phyloP scores from a whole-genome alignment of 2,797 vertebrate genomes.

The Pipistrellus nathusii region DNA sequence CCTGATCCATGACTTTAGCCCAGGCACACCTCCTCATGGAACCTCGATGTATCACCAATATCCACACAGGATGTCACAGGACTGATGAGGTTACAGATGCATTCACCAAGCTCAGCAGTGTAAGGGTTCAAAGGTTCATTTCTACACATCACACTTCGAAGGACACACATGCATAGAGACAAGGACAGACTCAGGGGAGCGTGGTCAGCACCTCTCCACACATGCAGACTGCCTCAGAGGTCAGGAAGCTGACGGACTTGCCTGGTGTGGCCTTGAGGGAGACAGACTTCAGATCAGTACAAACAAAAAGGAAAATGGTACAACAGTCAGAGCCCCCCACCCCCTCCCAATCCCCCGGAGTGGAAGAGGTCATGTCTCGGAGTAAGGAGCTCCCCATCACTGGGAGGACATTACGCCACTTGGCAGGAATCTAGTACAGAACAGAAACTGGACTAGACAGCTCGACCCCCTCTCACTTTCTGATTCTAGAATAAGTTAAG shows the following conservation, averaged over 20 bases:
- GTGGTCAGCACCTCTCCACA: neutral
- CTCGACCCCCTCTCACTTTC: neutral
- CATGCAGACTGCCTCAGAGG: neutral
- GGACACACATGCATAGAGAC: neutral
- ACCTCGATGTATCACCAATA: neutral
- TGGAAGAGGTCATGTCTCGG: neutral
- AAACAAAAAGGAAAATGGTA: neutral
- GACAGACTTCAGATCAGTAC: neutral
- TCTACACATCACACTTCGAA: neutral
- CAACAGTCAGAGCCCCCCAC: rapidly evolving
- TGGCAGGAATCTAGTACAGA: neutral
- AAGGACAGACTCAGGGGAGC: neutral
- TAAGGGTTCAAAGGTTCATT: neutral
- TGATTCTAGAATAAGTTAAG: neutral
- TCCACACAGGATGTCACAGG: neutral
- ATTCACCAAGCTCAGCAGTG: neutral
- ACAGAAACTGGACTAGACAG: neutral
- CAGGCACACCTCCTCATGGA: neutral
- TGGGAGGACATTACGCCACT: neutral
- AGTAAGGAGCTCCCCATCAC: neutral
- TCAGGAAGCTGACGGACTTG: neutral
- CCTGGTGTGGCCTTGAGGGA: neutral
- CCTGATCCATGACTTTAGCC: neutral
- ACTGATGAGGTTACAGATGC: neutral
- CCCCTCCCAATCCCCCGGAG: rapidly evolving